Evolutionary conservation across 2,888 invertebrate genomes (phyloP).

Genomic region (Acrobasis repandana): DNA sequence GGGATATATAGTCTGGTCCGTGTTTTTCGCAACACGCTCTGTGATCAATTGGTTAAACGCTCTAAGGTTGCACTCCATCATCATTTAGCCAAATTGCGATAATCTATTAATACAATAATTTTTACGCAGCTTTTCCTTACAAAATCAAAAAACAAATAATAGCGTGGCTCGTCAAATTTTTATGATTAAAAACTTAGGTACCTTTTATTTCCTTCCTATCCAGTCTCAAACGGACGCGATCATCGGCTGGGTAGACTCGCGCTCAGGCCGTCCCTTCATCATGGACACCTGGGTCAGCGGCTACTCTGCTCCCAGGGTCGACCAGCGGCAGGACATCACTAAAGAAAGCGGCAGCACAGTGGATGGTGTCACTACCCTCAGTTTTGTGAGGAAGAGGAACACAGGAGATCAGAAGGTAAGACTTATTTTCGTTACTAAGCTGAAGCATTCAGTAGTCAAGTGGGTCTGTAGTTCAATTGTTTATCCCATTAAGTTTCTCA

Average conservation of each 20-base stretch:
- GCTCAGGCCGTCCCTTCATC: conserved; percentile 89
- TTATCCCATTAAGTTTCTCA: too few species aligned
- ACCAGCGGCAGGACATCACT: conserved; percentile 88
- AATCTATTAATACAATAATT: too few species aligned
- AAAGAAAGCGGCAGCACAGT: conserved; percentile 86
- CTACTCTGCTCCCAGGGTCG: conserved; percentile 89
- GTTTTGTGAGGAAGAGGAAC: conserved; percentile 89
- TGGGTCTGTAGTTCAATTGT: not conserved
- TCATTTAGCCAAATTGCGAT: too few species aligned
- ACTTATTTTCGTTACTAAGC: not conserved
- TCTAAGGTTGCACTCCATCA: too few species aligned
- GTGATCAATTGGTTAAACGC: too few species aligned
- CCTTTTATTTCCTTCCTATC: conserved; percentile 29
- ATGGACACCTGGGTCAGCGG: conserved; percentile 94
- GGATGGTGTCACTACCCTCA: conserved; percentile 90
- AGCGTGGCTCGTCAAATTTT: too few species aligned
- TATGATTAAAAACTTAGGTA: not conserved
- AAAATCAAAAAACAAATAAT: too few species aligned
- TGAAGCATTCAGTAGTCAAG: too few species aligned
- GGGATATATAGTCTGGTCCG: too few species aligned
- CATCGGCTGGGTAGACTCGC: conserved; percentile 93
- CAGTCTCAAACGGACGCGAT: conserved; percentile 94
- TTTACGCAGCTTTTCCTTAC: too few species aligned
- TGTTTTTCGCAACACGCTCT: too few species aligned
- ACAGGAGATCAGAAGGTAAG: conserved; percentile 85